A percentile compares a stretch with the other conserved stretches of the same genome.
These are phyloP conservation scores for Volucella inanis DNA, from an alignment of 2,888 invertebrate genomes.

Conservation along the genomic window DNA sequence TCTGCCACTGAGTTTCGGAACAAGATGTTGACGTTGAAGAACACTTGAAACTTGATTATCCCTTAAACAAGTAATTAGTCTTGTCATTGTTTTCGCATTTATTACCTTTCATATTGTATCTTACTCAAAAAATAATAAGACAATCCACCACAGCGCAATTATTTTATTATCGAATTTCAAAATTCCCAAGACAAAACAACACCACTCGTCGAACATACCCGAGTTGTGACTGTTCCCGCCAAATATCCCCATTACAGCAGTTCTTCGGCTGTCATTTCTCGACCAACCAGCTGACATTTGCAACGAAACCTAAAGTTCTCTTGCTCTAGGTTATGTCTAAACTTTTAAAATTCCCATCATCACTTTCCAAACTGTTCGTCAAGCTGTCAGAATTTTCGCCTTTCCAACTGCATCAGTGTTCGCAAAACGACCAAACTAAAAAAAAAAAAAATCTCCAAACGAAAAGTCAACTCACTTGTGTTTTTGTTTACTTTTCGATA, in stretches of 20 bases:
- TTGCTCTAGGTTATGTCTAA: slow-evolving; percentile 27
- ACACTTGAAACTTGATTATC: too few relatives aligned
- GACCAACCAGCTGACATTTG: slow-evolving; percentile 17
- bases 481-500: slow-evolving; percentile 63
- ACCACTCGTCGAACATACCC: slow-evolving; percentile 34
- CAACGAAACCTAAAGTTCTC: slow-evolving; percentile 19
- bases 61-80: too few relatives aligned
- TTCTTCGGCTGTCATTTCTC: neutral
- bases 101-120: too few relatives aligned
- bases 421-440: slow-evolving; percentile 23
- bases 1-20: too few relatives aligned
- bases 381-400: slow-evolving; percentile 59
- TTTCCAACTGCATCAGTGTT: slow-evolving; percentile 37
- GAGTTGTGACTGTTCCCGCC: neutral
- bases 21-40: too few relatives aligned
- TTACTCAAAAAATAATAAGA: neutral
- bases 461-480: slow-evolving; percentile 45
- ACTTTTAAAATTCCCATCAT: slow-evolving; percentile 34
- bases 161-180: too few relatives aligned
- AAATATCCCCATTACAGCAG: slow-evolving; percentile 18
- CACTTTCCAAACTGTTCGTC: slow-evolving; percentile 42
- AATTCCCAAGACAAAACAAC: neutral
- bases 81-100: too few relatives aligned
- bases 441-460: neutral
- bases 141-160: neutral